A percentile compares a stretch with the other conserved stretches of the same genome.
phyloP scores from a whole-genome alignment of 2,797 vertebrate species.

The Peromyscus attwateri region DNA sequence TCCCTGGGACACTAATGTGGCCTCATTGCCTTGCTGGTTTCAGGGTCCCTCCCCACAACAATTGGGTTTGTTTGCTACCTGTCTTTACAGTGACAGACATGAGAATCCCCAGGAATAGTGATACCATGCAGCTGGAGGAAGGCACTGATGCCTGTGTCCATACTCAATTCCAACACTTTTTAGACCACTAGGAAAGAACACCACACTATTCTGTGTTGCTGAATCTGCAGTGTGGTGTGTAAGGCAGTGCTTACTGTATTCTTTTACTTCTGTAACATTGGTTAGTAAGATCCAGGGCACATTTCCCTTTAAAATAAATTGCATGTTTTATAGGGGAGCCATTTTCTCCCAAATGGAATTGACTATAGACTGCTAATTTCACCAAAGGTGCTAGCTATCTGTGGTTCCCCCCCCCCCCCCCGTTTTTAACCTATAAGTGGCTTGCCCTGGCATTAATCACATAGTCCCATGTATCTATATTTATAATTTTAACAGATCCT shows the following conservation, averaged over 20 bases:
- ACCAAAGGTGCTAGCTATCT: conserved; percentile 74
- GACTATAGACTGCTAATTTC: conserved; percentile 78
- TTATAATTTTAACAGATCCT: conserved; percentile 88
- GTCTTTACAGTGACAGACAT: neutral
- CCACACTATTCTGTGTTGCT: neutral
- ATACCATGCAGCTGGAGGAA: neutral
- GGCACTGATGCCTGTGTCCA: neutral
- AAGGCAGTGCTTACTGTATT: neutral
- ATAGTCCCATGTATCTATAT: conserved; percentile 85
- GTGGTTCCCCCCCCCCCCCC: conserved; percentile 62
- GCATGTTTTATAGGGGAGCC: conserved; percentile 40
- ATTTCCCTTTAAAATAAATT: conserved; percentile 72
- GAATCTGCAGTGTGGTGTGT: conserved; percentile 25
- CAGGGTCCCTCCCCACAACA: neutral
- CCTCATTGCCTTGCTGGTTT: neutral
- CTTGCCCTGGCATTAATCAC: conserved; percentile 83
- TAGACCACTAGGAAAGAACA: neutral
- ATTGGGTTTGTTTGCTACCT: neutral
- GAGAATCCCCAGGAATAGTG: conserved; percentile 36
- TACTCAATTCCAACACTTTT: neutral
- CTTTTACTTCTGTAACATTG: neutral
- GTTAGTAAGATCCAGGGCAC: conserved; percentile 51
- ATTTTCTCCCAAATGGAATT: conserved; percentile 55
- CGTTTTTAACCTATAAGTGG: conserved; percentile 80
- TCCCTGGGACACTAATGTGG: neutral